phyloP scores from a whole-genome alignment of 2,113 vertebrate genomes.

The Leptodactylus fuscus region DNA sequence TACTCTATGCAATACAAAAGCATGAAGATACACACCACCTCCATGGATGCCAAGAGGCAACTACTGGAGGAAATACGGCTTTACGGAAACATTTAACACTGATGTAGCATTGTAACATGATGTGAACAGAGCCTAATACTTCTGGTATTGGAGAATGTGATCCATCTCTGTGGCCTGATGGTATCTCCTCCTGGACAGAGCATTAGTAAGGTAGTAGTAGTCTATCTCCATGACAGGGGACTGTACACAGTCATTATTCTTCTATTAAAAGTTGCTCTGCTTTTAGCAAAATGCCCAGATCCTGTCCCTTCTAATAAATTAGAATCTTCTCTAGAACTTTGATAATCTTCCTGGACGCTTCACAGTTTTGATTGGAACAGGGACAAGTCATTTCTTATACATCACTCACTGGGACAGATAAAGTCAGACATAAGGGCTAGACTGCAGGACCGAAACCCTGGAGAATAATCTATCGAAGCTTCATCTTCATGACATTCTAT shows the following conservation, averaged over 20 bases:
- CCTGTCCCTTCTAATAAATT: not conserved
- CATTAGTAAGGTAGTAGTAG: conserved; percentile 4
- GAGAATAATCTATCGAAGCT: not conserved
- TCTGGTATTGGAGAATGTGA: not conserved
- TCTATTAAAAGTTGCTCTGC: not conserved
- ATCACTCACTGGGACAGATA: not conserved
- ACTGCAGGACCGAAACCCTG: not conserved
- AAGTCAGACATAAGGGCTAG: not conserved
- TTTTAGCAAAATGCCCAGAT: not conserved
- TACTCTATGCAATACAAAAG: too few relatives aligned
- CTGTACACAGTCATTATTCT: not conserved
- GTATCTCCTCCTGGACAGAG: not conserved
- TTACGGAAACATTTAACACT: too few relatives aligned
- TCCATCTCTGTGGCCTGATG: not conserved
- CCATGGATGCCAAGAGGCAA: too few relatives aligned
- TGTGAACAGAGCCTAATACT: not conserved
- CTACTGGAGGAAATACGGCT: too few relatives aligned
- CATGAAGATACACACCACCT: too few relatives aligned
- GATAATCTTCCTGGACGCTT: too few relatives aligned
- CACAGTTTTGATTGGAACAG: not conserved
- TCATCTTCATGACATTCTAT: not conserved
- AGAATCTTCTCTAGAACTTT: not conserved
- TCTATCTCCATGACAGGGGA: not conserved
- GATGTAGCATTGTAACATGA: too few relatives aligned
- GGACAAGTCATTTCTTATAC: not conserved